These are phyloP conservation scores for Odocoileus hemionus DNA, from an alignment of 2,113 vertebrate genomes.

Conservation along the genomic window DNA sequence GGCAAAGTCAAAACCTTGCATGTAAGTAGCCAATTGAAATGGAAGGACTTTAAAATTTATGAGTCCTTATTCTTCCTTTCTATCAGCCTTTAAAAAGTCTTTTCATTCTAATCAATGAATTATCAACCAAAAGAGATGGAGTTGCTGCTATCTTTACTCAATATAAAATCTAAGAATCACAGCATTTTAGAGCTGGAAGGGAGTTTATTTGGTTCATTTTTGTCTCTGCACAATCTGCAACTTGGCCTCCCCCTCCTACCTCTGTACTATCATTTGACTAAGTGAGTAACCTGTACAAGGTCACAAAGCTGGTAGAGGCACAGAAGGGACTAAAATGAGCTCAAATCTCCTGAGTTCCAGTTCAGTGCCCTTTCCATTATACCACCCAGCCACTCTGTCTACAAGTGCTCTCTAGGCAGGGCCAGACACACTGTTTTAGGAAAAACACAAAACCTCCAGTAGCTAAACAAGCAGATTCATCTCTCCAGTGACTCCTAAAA, in stretches of 20 bases:
- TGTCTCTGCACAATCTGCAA: background rate
- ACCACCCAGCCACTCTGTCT: background rate
- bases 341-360: background rate
- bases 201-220: conserved; percentile 14
- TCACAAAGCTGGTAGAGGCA: conserved; percentile 21
- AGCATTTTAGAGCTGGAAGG: background rate
- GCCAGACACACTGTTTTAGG: background rate
- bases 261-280: background rate
- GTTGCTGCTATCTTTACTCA: conserved; percentile 27
- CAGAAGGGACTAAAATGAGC: conserved; percentile 19
- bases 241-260: background rate
- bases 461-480: conserved; percentile 48
- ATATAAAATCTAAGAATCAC: conserved; percentile 42
- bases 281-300: conserved; percentile 42
- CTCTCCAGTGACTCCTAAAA: background rate
- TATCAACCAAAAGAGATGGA: conserved; percentile 28
- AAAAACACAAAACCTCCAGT: conserved; percentile 21
- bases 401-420: background rate
- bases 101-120: conserved; percentile 39
- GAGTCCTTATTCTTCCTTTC: conserved; percentile 30
- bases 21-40: background rate
- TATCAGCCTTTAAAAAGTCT: conserved; percentile 29
- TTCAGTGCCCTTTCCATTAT: conserved; percentile 39
- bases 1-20: conserved; percentile 22
- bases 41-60: conserved; percentile 12